phyloP scores from a whole-genome alignment of 2,797 vertebrate genomes.

The Phataginus tetradactyla region DNA sequence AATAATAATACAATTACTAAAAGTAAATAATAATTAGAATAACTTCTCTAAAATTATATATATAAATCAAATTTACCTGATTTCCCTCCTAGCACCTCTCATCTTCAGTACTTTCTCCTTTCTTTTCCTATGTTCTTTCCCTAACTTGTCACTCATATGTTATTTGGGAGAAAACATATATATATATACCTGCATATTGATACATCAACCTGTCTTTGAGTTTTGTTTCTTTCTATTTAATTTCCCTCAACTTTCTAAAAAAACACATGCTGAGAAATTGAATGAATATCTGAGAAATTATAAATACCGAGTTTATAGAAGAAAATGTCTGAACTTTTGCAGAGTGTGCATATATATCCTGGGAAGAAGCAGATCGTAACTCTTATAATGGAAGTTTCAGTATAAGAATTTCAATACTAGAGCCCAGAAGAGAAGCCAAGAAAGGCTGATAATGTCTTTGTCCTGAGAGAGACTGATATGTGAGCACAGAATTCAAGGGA shows the following conservation, averaged over 20 bases:
- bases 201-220: not conserved
- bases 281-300: not conserved
- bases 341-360: not conserved
- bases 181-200: not conserved
- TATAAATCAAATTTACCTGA: no score
- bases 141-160: not conserved
- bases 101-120: not conserved
- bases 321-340: not conserved
- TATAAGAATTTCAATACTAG: not conserved
- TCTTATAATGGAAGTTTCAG: not conserved
- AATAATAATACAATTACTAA: not conserved
- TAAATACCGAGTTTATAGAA: constrained; percentile 5
- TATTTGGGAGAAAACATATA: not conserved
- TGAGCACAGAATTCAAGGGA: not conserved
- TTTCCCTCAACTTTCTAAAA: not conserved
- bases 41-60: not conserved
- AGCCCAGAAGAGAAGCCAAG: not conserved
- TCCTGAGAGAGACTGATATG: not conserved
- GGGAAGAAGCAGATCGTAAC: not conserved
- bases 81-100: not conserved
- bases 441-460: not conserved
- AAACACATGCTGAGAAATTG: not conserved
- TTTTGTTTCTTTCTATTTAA: not conserved
- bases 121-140: not conserved
- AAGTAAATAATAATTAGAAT: not conserved